Base-by-base conservation (phyloP, 2,888 invertebrate genomes). In the Cephalotes varians region DNA sequence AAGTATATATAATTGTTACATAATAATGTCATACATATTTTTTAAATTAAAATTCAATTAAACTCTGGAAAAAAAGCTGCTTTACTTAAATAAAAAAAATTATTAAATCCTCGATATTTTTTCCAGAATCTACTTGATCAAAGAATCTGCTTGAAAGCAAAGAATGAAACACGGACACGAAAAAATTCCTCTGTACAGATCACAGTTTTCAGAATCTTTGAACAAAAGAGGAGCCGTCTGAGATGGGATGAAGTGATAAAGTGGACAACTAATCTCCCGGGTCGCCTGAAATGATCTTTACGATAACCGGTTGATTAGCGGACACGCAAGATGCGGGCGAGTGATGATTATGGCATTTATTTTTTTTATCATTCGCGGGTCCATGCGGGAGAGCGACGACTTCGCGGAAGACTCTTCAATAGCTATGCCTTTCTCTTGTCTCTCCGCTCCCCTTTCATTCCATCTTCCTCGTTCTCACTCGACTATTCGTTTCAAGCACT, bases 401-500 rank as follows among this genome's bases (percentile, higher is more conserved):
- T n/a, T n/a, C 71, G 56, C 56, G 31, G 25, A 44, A 79, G 77
- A 71, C 34, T 21, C 31, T 56, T 56, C 71, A 28, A 67, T 37
- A 47, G 44, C 44, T 80, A 12, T 64, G 31, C 44, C 34, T 71
- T 56, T 65, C 54, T 60, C 77, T 67, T 44, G 54, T 62, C 74
- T 28, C 44, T 28, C 60, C 2, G 15, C 21, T 31, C 34, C 34
- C 12, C 18, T 47, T 18, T 54, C 60, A 31, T 10, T 62, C 62
- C 9, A 28, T 64, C 37, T 49, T 34, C 12, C 37, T 76, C 62
- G 10, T 21, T 34, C 67, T 69, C 31, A 9, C 47, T 34, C 49
- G 44, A 56, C 82, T 21, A 44, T 79, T 31, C 60, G 60, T 62
- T 64, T 28, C 77, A 49, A 65, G 73, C 47, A 65, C 56, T 79